Base-by-base conservation (phyloP, 2,113 vertebrate genomes). In the Saccopteryx bilineata region DNA sequence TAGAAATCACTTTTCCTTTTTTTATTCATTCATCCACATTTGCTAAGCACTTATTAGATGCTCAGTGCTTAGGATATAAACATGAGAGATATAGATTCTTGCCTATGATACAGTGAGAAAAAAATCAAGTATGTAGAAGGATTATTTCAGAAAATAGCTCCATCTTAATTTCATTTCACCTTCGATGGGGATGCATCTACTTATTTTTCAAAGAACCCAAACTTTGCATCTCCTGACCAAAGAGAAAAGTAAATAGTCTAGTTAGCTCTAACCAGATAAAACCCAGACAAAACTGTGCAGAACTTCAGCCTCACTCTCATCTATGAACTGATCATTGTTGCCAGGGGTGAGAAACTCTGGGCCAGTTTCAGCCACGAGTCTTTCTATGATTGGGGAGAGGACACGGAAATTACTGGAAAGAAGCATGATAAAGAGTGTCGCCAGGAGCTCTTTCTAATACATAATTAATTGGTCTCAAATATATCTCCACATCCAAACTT, bases 241-340 rank as follows among this genome's bases (percentile, higher is more conserved):
- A 68, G 63, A 87, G 23, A 78, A 84, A 92, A 90, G 17, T 69
- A 79, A 85, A 80, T 61, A 21, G 50, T 94, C 4, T 39, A 87
- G 50, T 9, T 84, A 84, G 6, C 5, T 24, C 24, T 21, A 79
- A 5, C 10, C 31, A 92, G 33, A 75, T 87, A 65, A 95, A 79
- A 75, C 5, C 31, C 28, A 81, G 52, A 23, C 11, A 72, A 94
- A 92, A 63, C 14, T 33, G 7, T 46, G 28, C 52, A 31, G 7
- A 86, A 63, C 66, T 9, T 72, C 72, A 69, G 7, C 69, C 23
- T 5, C 14, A 50, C 4, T 82, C 0, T 7, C 15, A 13, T 24
- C 33, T 21, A 21, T 26, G 24, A 52, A 60, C 14, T 54, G 60
- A 80, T 60, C 63, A 11, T 7, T 83, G 11, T 90, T 75, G 19